Conservation (phyloP, 2,797 vertebrate genomes). For the Natrix natrix region DNA sequence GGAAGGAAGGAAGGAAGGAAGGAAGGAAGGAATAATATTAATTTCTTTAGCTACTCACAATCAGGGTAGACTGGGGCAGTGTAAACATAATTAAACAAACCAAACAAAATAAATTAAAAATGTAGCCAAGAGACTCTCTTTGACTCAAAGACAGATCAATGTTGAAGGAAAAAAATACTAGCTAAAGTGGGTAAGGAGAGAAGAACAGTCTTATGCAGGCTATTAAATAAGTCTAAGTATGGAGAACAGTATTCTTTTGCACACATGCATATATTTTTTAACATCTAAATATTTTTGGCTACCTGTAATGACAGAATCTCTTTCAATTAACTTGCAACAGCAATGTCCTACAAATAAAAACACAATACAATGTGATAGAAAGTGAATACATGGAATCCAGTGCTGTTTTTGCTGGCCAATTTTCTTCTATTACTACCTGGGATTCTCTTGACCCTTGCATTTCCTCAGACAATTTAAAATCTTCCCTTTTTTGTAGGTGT, state of each 20-base stretch:
- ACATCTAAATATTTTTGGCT: not conserved
- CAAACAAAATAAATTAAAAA: not conserved
- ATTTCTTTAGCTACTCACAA: not conserved
- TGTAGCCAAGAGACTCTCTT: not conserved
- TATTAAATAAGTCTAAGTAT: not conserved
- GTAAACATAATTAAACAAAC: not conserved
- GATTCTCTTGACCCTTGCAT: not conserved
- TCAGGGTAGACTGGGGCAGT: not conserved
- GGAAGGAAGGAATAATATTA: not conserved
- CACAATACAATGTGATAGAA: not conserved
- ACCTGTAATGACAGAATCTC: not conserved
- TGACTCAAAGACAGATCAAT: not conserved
- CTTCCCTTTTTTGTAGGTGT: not conserved
- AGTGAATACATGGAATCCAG: not conserved
- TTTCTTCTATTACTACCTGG: not conserved
- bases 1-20: not conserved
- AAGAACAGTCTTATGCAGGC: not conserved
- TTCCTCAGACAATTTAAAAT: not conserved
- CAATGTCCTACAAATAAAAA: not conserved
- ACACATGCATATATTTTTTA: not conserved
- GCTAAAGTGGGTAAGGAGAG: too few species aligned
- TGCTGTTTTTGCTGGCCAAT: not conserved
- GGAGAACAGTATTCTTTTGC: not conserved
- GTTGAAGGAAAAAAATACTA: not conserved
- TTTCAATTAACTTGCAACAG: not conserved